These are phyloP conservation scores for Spisula subtruncata DNA, from an alignment of 2,888 invertebrate species.

Conservation along the genomic window DNA sequence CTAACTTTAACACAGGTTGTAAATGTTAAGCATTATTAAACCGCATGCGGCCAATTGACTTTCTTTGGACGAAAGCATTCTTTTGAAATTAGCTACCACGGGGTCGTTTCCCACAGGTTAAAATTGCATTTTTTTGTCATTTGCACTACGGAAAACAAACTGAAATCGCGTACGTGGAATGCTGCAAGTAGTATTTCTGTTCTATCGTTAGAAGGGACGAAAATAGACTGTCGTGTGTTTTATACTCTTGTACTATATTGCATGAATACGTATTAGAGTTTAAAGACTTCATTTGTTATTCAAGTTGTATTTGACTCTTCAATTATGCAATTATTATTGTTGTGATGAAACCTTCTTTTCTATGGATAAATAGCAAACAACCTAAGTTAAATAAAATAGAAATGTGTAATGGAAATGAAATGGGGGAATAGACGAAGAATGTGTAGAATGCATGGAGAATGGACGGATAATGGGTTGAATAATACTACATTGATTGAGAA, in stretches of 20 bases:
- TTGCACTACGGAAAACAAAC: background rate
- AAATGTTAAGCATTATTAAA: background rate
- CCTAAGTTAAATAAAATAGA: too few relatives aligned
- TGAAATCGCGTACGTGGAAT: background rate
- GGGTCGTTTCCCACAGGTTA: background rate
- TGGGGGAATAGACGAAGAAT: too few relatives aligned
- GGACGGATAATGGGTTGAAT: too few relatives aligned
- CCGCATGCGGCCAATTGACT: background rate
- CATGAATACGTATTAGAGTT: too few relatives aligned
- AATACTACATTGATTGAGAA: too few relatives aligned
- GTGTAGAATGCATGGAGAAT: too few relatives aligned
- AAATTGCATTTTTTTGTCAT: background rate
- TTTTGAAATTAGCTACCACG: background rate
- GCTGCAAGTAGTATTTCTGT: background rate
- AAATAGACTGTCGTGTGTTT: background rate
- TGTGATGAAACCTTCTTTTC: too few relatives aligned
- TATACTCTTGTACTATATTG: background rate
- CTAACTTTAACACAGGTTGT: background rate
- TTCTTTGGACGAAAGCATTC: background rate
- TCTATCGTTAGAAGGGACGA: background rate
- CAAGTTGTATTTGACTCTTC: too few relatives aligned
- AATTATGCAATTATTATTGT: too few relatives aligned
- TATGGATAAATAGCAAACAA: too few relatives aligned
- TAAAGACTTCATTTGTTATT: too few relatives aligned
- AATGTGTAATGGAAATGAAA: too few relatives aligned